Evolutionary conservation across 2,888 invertebrate genomes (phyloP).

Genomic region (Steinernema carpocapsae): DNA sequence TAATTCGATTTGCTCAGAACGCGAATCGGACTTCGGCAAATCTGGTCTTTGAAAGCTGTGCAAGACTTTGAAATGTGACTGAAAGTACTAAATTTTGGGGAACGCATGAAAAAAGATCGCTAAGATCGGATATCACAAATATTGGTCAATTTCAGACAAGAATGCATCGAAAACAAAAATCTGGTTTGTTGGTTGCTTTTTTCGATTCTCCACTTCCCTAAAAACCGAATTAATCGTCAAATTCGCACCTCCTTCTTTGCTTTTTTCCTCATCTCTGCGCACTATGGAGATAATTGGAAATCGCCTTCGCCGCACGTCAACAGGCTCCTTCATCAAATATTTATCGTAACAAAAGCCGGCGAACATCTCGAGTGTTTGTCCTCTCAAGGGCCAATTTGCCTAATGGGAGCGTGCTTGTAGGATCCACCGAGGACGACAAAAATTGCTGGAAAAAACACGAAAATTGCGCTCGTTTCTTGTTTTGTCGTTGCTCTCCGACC

Average conservation of each 20-base stretch:
- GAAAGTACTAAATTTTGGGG: too few relatives aligned
- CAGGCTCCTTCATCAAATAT: slow-evolving; percentile 4
- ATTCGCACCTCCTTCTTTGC: not conserved
- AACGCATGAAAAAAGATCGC: too few relatives aligned
- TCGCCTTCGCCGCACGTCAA: too few relatives aligned
- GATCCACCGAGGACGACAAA: not conserved
- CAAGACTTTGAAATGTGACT: too few relatives aligned
- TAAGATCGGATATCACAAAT: too few relatives aligned
- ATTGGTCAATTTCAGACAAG: too few relatives aligned
- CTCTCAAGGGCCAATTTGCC: not conserved
- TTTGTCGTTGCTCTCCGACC: not conserved
- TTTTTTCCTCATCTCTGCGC: not conserved
- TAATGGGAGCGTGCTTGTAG: slow-evolving; percentile 5
- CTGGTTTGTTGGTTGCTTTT: too few relatives aligned
- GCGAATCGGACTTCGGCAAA: too few relatives aligned
- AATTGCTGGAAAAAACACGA: not conserved
- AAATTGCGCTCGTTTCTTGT: not conserved
- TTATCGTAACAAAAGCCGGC: slow-evolving; percentile 18
- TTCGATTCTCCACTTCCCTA: not conserved
- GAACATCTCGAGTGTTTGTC: slow-evolving; percentile 1
- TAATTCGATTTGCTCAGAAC: too few relatives aligned
- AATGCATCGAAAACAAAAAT: too few relatives aligned
- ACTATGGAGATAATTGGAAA: not conserved
- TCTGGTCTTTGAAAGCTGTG: too few relatives aligned
- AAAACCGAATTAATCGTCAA: not conserved